Evolutionary conservation across 2,888 invertebrate species (phyloP).

Genomic region (Patella ulyssiponensis): DNA sequence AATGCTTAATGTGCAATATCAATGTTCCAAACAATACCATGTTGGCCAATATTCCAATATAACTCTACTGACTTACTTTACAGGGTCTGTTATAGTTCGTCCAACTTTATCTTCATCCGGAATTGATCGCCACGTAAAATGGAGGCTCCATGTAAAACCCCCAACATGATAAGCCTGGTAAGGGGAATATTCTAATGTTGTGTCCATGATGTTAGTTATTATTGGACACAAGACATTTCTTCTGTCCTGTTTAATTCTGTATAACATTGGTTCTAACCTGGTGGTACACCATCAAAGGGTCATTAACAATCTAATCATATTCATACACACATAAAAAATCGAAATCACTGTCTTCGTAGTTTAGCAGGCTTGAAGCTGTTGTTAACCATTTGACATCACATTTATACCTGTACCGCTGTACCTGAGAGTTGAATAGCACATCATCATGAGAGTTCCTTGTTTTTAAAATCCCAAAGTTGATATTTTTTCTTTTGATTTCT

Average conservation of each 20-base stretch:
- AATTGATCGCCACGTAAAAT: conserved; percentile 84
- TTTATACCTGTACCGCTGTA: conserved; percentile 11
- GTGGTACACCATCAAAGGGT: not conserved
- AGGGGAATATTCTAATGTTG: conserved; percentile 75
- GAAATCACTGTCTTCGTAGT: too few species aligned
- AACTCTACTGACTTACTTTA: conserved; percentile 32
- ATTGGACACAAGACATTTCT: conserved; percentile 90
- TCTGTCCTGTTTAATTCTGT: conserved; percentile 84
- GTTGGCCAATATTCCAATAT: too few species aligned
- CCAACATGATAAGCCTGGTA: conserved; percentile 65
- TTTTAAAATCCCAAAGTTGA: not conserved
- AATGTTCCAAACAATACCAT: too few species aligned
- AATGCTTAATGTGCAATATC: too few species aligned
- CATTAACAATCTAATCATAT: too few species aligned
- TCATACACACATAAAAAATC: too few species aligned
- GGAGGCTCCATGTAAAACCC: conserved; percentile 77
- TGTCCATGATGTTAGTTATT: conserved; percentile 91
- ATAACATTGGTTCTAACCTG: conserved; percentile 87
- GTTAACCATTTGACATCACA: too few species aligned
- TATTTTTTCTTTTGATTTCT: too few species aligned
- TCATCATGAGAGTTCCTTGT: not conserved
- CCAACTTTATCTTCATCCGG: conserved; percentile 48
- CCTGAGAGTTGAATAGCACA: not conserved
- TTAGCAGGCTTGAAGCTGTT: too few species aligned
- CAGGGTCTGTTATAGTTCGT: conserved; percentile 48